phyloP scores from a whole-genome alignment of 2,888 invertebrate species.

The Protula sp. region DNA sequence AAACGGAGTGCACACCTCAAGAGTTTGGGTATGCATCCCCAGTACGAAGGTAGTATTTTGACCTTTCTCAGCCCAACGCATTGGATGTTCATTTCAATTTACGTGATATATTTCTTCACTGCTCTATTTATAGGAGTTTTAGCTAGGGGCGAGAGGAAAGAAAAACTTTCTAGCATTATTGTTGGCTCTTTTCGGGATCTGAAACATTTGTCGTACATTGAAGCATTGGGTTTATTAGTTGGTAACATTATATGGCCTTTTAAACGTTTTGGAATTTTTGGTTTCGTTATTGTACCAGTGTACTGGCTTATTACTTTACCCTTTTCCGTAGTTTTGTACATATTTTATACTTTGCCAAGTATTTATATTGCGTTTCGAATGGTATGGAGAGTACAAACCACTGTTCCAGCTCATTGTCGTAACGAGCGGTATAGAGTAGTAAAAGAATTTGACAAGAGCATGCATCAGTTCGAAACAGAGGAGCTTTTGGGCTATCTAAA shows the following conservation, averaged over 20 bases:
- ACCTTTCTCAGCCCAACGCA: constrained; percentile 44
- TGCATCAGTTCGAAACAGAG: constrained; percentile 10
- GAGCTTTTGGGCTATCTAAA: background rate
- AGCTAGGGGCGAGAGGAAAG: constrained; percentile 19
- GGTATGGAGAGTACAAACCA: constrained; percentile 7
- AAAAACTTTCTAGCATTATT: constrained; percentile 33
- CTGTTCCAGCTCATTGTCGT: background rate
- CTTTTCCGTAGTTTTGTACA: constrained; percentile 30
- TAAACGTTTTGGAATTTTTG: constrained; percentile 40
- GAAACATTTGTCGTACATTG: constrained; percentile 38
- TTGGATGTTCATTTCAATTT: constrained; percentile 39
- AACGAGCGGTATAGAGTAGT: constrained; percentile 4
- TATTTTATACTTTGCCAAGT: constrained; percentile 42
- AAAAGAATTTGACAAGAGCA: constrained; percentile 8
- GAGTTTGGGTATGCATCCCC: constrained; percentile 22
- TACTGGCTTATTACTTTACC: constrained; percentile 37
- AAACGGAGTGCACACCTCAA: constrained; percentile 25
- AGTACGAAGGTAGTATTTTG: constrained; percentile 37
- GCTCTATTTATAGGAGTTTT: constrained; percentile 36
- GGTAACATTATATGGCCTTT: constrained; percentile 44
- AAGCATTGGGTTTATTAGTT: constrained; percentile 37
- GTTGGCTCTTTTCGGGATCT: constrained; percentile 41
- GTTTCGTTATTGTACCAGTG: constrained; percentile 33
- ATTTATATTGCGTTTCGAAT: constrained; percentile 41
- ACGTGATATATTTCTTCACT: constrained; percentile 36